A percentile compares a stretch with the other conserved stretches of the same genome.
Conservation (phyloP, 2,113 vertebrate species). For the Larimichthys polyactis region DNA sequence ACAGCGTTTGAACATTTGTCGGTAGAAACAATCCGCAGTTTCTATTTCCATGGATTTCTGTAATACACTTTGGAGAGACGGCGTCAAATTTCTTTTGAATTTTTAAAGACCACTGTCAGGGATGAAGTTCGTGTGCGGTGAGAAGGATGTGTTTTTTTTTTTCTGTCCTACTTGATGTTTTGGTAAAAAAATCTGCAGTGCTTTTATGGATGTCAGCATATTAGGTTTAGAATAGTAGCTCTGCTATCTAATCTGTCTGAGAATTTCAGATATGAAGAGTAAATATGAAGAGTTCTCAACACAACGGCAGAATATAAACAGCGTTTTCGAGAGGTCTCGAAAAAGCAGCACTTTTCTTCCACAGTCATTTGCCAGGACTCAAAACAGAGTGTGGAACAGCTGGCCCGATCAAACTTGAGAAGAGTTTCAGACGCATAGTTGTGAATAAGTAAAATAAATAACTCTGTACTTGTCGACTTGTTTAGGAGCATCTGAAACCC, state of each 20-base stretch:
- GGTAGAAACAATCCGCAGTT: constrained; percentile 26
- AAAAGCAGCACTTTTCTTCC: background rate
- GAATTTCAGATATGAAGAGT: background rate
- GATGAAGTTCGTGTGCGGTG: background rate
- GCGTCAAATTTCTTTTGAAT: constrained; percentile 22
- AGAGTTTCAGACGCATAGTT: background rate
- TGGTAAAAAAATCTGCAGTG: background rate
- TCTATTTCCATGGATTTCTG: background rate
- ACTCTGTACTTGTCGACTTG: background rate
- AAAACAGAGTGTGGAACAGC: background rate
- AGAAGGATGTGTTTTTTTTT: background rate
- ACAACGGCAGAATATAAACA: background rate
- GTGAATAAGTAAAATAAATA: background rate
- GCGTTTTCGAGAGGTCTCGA: background rate
- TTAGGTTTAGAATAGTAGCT: constrained; percentile 13
- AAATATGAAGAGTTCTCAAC: constrained; percentile 1
- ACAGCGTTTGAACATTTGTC: constrained; percentile 25
- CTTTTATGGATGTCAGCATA: constrained; percentile 11
- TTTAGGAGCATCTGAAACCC: background rate
- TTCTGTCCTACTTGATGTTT: constrained; percentile 11
- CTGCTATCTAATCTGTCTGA: constrained; percentile 6
- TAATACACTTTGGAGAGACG: background rate
- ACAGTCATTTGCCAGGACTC: constrained; percentile 18
- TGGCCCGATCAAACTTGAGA: constrained; percentile 20
- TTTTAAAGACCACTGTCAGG: constrained; percentile 28